These are phyloP conservation scores for Alauda arvensis DNA, from an alignment of 2,797 vertebrate genomes.

Conservation along the genomic window DNA sequence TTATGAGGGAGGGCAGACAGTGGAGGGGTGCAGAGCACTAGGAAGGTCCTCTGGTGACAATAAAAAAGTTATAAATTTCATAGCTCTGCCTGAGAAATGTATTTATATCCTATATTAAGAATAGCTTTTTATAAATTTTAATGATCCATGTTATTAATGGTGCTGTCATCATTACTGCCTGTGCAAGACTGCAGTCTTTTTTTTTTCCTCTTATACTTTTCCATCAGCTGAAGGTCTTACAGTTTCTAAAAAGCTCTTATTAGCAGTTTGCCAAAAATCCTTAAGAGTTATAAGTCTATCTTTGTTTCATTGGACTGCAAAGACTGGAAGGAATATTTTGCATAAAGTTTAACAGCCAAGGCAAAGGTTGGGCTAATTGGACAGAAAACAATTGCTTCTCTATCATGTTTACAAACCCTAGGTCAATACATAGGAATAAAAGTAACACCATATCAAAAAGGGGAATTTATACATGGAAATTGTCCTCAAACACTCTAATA, in stretches of 20 bases:
- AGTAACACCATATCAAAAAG: slow-evolving; percentile 35
- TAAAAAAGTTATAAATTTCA: slow-evolving; percentile 86
- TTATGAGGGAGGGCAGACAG: slow-evolving; percentile 79
- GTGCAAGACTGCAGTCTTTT: slow-evolving; percentile 59
- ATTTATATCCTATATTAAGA: slow-evolving; percentile 89
- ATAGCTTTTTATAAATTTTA: slow-evolving; percentile 90
- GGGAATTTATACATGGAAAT: not conserved
- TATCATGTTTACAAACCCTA: slow-evolving; percentile 57
- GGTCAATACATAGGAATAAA: slow-evolving; percentile 43
- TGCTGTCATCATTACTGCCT: slow-evolving; percentile 72
- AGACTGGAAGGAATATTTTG: slow-evolving; percentile 59
- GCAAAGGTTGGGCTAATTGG: slow-evolving; percentile 68
- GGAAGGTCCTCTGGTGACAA: slow-evolving; percentile 81
- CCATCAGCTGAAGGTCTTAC: slow-evolving; percentile 66
- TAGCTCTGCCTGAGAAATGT: slow-evolving; percentile 79
- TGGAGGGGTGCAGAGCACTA: slow-evolving; percentile 63
- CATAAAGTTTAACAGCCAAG: slow-evolving; percentile 69
- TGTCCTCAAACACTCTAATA: not conserved
- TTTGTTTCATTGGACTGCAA: slow-evolving; percentile 63
- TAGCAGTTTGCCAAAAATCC: slow-evolving; percentile 69
- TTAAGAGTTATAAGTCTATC: slow-evolving; percentile 67
- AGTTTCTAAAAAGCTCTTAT: slow-evolving; percentile 51
- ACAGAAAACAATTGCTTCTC: slow-evolving; percentile 66
- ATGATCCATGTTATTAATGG: slow-evolving; percentile 89
- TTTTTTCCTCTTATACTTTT: slow-evolving; percentile 54